Percentiles rank a stretch among this genome's conserved stretches.
Evolutionary conservation across 2,797 vertebrate genomes (phyloP).

Genomic region (Echeneis naucrates): DNA sequence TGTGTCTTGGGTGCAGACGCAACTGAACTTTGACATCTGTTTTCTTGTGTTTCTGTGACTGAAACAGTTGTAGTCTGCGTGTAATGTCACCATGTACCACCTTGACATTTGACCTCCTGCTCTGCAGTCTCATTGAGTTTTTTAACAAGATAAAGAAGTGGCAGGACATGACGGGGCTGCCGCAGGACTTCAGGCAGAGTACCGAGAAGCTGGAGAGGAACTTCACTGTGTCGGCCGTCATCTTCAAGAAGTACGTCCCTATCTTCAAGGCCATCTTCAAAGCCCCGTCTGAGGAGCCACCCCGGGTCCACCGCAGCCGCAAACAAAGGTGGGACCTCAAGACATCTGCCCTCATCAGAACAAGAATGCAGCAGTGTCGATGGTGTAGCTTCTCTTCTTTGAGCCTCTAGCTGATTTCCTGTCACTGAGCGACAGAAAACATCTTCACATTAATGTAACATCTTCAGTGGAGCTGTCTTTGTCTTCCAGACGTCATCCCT

Average conservation of each 20-base stretch:
- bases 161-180: constrained; percentile 94
- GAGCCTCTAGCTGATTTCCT: not conserved
- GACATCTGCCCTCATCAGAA: constrained; percentile 16
- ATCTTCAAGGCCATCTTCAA: constrained; percentile 95
- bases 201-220: constrained; percentile 93
- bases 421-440: too few species aligned
- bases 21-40: too few species aligned
- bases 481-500: constrained; percentile 89
- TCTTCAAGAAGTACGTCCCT: constrained; percentile 96
- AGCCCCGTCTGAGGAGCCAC: constrained; percentile 90
- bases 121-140: constrained; percentile 92
- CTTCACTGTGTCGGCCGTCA: constrained; percentile 94
- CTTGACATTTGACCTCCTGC: not conserved
- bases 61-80: too few species aligned
- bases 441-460: too few species aligned
- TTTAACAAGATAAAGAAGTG: constrained; percentile 98
- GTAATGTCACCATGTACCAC: too few species aligned
- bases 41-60: too few species aligned
- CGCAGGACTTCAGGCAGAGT: constrained; percentile 90
- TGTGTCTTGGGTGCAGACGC: too few species aligned
- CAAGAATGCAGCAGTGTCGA: not conserved
- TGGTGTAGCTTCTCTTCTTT: too few species aligned
- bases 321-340: constrained; percentile 88
- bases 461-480: not conserved
- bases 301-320: constrained; percentile 91